Evolutionary conservation across 2,797 vertebrate species (phyloP).

Genomic region (Takifugu ocellatus): DNA sequence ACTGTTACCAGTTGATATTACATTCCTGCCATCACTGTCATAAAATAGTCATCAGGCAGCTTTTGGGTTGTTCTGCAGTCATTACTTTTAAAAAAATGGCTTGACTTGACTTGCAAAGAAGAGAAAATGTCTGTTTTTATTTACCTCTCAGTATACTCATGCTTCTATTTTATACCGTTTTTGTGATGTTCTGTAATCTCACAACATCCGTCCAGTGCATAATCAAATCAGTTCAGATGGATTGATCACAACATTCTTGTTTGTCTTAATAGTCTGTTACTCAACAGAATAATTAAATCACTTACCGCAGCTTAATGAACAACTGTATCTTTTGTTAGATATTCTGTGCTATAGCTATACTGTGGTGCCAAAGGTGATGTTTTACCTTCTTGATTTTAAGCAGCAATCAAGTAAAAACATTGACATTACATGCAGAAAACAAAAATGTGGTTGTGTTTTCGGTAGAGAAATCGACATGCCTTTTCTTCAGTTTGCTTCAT

Average conservation of each 20-base stretch:
- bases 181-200: no score
- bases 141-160: neutral
- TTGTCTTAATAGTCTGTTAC: constrained; percentile 4
- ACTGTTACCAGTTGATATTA: constrained; percentile 43
- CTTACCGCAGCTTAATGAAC: constrained; percentile 1
- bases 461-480: neutral
- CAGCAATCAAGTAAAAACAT: no score
- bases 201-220: constrained; percentile 13
- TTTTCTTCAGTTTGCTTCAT: neutral
- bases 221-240: constrained; percentile 22
- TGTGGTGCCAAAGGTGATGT: no score
- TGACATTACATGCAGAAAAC: no score
- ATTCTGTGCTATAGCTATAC: no score
- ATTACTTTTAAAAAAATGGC: no score
- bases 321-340: no score
- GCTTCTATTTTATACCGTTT: no score
- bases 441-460: constrained; percentile 9
- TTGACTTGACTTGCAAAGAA: neutral
- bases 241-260: constrained; percentile 13
- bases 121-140: neutral
- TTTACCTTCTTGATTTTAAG: no score
- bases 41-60: neutral
- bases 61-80: neutral
- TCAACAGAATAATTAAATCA: constrained; percentile 14
- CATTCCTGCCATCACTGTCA: constrained; percentile 8